A percentile compares a stretch with the other conserved stretches of the same genome.
Evolutionary conservation across 2,113 vertebrate species (phyloP).

Genomic region (Xerus inauris): DNA sequence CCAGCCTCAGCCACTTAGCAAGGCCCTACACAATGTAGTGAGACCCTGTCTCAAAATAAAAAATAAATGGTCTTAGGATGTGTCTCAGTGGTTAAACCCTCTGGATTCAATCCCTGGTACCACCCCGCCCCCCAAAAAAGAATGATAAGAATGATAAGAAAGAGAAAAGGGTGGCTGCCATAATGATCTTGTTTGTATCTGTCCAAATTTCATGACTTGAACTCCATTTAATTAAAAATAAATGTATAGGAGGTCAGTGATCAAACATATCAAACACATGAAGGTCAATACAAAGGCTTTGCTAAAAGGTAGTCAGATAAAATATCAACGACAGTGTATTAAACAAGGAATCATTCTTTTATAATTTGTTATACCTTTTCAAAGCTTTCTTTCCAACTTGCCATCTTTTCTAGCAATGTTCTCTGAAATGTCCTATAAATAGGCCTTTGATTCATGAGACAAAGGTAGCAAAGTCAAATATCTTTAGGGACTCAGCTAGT

Average conservation of each 20-base stretch:
- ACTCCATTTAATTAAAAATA: background rate
- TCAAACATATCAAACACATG: background rate
- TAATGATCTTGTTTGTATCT: background rate
- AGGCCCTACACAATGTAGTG: too few relatives aligned
- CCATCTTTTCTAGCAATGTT: background rate
- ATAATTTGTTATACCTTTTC: background rate
- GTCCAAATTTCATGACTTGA: background rate
- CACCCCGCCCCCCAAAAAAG: too few relatives aligned
- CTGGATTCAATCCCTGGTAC: background rate
- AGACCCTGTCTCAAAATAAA: too few relatives aligned
- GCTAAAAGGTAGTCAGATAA: background rate
- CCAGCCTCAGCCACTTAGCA: too few relatives aligned
- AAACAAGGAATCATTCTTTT: slow-evolving; percentile 38
- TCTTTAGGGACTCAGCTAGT: background rate
- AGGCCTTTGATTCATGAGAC: background rate
- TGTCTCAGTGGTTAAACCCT: too few relatives aligned
- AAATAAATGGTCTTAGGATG: too few relatives aligned
- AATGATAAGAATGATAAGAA: background rate
- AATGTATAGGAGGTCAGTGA: background rate
- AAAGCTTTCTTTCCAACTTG: background rate
- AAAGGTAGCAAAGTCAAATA: background rate
- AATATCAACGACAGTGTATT: background rate
- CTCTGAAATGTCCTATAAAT: background rate
- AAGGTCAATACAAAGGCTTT: background rate
- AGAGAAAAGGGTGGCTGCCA: background rate